Percentiles rank a stretch among this genome's conserved stretches.
phyloP scores from a whole-genome alignment of 2,797 vertebrate genomes.

The Limosa lapponica region DNA sequence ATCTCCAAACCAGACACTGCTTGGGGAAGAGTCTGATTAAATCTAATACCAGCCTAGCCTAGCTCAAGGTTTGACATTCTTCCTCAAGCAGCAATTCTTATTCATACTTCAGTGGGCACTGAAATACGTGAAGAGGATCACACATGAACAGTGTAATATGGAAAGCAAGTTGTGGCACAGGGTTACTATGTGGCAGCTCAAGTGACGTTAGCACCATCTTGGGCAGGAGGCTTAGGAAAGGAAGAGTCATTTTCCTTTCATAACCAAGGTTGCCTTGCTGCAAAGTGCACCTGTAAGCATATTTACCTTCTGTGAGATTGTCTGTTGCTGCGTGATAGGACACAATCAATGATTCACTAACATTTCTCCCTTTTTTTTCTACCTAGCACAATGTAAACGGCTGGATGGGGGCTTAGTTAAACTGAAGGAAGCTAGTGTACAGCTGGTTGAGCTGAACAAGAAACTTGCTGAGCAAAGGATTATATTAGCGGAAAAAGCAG shows the following conservation, averaged over 20 bases:
- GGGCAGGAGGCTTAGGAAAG: background rate
- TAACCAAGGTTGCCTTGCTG: background rate
- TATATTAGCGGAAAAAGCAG: slow-evolving; percentile 90
- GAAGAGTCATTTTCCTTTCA: background rate
- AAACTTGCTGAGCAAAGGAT: slow-evolving; percentile 94
- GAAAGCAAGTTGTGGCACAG: background rate
- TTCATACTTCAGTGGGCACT: background rate
- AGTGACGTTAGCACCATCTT: background rate
- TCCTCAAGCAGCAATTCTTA: background rate
- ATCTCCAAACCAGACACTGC: background rate
- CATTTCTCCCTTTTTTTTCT: background rate
- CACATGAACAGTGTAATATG: background rate
- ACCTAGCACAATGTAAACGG: slow-evolving; percentile 88
- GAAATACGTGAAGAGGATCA: background rate
- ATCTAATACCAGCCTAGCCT: background rate
- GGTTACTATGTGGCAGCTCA: background rate
- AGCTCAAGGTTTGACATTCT: background rate
- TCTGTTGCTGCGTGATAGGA: background rate
- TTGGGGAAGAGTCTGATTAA: background rate
- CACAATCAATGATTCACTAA: background rate
- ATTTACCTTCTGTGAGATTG: background rate
- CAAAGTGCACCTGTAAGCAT: background rate
- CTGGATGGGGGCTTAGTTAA: slow-evolving; percentile 93
- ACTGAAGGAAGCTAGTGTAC: slow-evolving; percentile 90
- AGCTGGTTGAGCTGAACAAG: slow-evolving; percentile 89